Base-by-base conservation (phyloP, 2,888 invertebrate genomes). In the Aporophyla nigra region DNA sequence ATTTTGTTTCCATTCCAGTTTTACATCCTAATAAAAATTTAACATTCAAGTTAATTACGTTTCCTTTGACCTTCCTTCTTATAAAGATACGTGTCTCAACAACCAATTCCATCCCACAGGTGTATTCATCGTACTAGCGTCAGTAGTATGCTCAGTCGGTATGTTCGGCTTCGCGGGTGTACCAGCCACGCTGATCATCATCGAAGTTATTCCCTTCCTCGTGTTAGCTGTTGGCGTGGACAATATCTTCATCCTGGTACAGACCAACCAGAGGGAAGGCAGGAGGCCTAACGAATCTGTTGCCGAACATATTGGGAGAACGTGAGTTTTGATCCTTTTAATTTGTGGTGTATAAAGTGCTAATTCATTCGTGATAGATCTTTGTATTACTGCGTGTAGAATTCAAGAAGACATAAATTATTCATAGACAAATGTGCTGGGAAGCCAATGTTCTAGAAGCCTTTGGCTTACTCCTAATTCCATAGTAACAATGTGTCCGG, bases 151-250 rank as follows among this genome's bases (percentile, higher is more conserved):
- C 69, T 99, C 99, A 0, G 98, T 99, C 80, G 99, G 99, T 24
- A 96, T 99, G 75, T 99, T 99, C 95, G 99, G 99, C 1, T 99
- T 98, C 94, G 95, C 98, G 71, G 99, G 99, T 14, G 97, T 99
- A 10, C 98, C 99, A 2, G 99, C 99, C 0, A 99, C 99, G 0
- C 97, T 99, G 73, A 99, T 99, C 92, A 99, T 99, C 88, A 98
- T 99, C 61, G 99, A 99, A 97, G 99, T 99, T 6, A 99, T 99
- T 82, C 99, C 99, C 0, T 99, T 99, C 97, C 97, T 99, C 74
- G 99, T 99, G 49, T 96, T 99, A 86, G 99, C 99, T 5, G 99
- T 99, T 3, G 99, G 99, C 3, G 99, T 99, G 0, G 99, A 99
- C 96, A 99, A 99, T 93, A 99, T 99, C 91, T 99, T 99, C 95